Evolutionary conservation across 2,888 invertebrate species (phyloP).

Genomic region (Amphipyra tragopoginis): DNA sequence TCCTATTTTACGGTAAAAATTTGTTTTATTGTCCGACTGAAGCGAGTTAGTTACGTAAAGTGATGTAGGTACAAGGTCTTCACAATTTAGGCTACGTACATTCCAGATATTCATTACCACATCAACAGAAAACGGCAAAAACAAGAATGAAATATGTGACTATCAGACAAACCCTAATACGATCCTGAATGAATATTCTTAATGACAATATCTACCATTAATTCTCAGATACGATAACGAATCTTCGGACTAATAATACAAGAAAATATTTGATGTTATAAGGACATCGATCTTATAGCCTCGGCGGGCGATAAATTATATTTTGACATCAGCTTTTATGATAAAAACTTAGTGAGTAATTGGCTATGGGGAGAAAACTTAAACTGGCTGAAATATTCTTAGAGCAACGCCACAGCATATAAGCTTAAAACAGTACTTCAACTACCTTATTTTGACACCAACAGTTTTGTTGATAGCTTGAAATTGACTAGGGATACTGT

Average conservation of each 20-base stretch:
- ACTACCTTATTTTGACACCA: too few relatives aligned
- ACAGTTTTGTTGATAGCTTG: too few relatives aligned
- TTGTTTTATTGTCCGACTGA: too few relatives aligned
- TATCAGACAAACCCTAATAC: neutral
- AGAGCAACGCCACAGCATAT: too few relatives aligned
- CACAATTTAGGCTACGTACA: neutral
- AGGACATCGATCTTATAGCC: slow-evolving; percentile 28
- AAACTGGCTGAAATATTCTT: neutral
- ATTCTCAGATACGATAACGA: slow-evolving; percentile 6
- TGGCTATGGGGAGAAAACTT: neutral
- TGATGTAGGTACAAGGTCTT: too few relatives aligned
- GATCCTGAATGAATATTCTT: slow-evolving; percentile 4
- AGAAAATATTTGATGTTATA: slow-evolving; percentile 15
- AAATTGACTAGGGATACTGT: too few relatives aligned
- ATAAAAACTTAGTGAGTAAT: slow-evolving; percentile 19
- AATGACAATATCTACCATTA: slow-evolving; percentile 2
- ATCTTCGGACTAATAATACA: slow-evolving; percentile 24
- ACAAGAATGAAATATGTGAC: neutral
- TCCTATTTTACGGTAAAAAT: too few relatives aligned
- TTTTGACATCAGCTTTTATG: slow-evolving; percentile 11
- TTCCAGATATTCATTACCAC: slow-evolving; percentile 3
- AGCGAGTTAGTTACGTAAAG: too few relatives aligned
- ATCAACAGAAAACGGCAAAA: neutral
- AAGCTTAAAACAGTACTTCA: too few relatives aligned
- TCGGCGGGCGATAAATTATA: slow-evolving; percentile 28